Percentiles rank a stretch among this genome's conserved stretches.
Conservation (phyloP, 2,888 invertebrate genomes). For the Idaea straminata region DNA sequence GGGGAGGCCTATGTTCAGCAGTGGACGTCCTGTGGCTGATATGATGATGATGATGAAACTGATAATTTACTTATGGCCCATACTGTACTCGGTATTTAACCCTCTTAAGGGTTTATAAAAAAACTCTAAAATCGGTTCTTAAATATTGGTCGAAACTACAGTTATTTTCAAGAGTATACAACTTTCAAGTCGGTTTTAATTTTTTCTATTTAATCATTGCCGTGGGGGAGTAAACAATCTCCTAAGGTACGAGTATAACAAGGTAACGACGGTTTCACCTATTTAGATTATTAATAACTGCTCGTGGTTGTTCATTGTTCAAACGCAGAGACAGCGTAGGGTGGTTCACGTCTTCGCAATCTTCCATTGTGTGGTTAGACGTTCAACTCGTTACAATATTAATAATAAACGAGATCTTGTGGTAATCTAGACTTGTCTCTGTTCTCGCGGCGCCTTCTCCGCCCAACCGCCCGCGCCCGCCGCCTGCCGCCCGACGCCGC, state of each 20-base stretch:
- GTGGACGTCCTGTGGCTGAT: too few species aligned
- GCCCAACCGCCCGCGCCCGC: constrained; percentile 24
- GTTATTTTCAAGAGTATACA: background rate
- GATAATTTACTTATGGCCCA: too few species aligned
- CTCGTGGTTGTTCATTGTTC: constrained; percentile 41
- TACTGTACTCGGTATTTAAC: too few species aligned
- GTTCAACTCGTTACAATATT: constrained; percentile 72
- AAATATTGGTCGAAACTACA: too few species aligned
- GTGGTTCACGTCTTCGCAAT: constrained; percentile 17
- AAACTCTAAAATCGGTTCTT: too few species aligned
- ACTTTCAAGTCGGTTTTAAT: background rate
- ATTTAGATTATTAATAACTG: constrained; percentile 25
- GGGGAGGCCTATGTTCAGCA: too few species aligned
- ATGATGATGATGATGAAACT: too few species aligned
- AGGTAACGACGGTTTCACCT: constrained; percentile 8
- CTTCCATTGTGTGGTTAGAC: constrained; percentile 43
- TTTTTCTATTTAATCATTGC: background rate
- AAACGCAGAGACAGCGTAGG: constrained; percentile 47
- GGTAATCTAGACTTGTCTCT: constrained; percentile 58
- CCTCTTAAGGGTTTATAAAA: background rate
- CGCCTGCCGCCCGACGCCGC: constrained; percentile 31
- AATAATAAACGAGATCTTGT: constrained; percentile 62
- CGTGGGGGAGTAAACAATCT: constrained; percentile 37
- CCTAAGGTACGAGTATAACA: constrained; percentile 34
- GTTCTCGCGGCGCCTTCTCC: constrained; percentile 16